Percentiles rank a stretch among this genome's conserved stretches.
Evolutionary conservation across 37 sponge, comb jelly and placozoan species (phyloP).

Genomic region (Aphrocallistes beatrix): DNA sequence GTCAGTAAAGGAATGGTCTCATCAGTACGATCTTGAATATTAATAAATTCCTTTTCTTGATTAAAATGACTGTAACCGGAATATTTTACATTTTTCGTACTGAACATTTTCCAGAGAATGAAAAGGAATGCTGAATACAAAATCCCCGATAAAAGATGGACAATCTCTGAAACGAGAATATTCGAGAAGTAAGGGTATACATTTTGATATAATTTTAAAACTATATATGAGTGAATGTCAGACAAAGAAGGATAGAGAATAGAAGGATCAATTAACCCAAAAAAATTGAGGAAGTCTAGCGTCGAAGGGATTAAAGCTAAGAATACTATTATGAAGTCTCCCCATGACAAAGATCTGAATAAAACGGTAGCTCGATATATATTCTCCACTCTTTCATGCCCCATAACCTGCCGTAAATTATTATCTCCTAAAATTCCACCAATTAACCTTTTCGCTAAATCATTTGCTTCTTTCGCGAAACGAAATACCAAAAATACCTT

Average conservation of each 20-base stretch:
- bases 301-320: neutral
- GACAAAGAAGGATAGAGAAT: neutral
- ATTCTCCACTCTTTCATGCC: neutral
- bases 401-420: neutral
- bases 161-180: neutral
- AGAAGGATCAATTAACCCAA: neutral
- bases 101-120: neutral
- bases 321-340: neutral
- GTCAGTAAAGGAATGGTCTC: neutral
- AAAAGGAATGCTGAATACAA: neutral
- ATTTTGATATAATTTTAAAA: too few relatives aligned
- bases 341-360: neutral
- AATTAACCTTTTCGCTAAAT: neutral
- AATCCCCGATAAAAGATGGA: neutral
- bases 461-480: neutral
- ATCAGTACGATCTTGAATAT: neutral
- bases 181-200: too few relatives aligned
- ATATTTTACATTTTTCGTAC: neutral
- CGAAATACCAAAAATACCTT: neutral
- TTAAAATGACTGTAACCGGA: neutral
- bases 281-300: neutral
- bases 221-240: too few relatives aligned
- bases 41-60: neutral
- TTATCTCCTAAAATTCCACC: neutral
- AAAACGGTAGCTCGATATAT: neutral